phyloP scores from a whole-genome alignment of 2,113 vertebrate species.

The Alligator sinensis region DNA sequence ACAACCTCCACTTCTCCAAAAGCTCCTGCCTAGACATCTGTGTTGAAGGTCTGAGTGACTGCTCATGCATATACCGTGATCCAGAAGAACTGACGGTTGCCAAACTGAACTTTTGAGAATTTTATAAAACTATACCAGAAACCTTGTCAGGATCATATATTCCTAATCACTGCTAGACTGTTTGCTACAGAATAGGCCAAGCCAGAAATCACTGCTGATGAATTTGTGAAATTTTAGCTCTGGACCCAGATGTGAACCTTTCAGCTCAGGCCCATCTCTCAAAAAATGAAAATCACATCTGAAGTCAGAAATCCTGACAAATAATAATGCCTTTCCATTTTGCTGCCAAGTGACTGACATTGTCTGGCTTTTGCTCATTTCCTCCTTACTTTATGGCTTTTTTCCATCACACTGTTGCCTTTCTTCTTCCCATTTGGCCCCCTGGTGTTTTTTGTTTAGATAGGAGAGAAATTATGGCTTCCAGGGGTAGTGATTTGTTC shows the following conservation, averaged over 20 bases:
- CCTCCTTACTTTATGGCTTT: background rate
- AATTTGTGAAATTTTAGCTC: rapidly evolving
- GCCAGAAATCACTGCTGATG: background rate
- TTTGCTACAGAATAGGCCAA: background rate
- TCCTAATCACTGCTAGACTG: background rate
- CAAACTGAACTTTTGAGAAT: background rate
- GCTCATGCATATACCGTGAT: too few relatives aligned
- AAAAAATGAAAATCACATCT: background rate
- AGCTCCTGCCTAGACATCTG: too few relatives aligned
- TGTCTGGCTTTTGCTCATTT: background rate
- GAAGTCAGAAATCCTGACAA: background rate
- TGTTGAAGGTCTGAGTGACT: too few relatives aligned
- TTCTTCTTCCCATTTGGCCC: background rate
- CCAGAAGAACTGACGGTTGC: too few relatives aligned
- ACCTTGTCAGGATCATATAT: background rate
- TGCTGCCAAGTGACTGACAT: background rate
- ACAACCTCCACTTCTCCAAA: too few relatives aligned
- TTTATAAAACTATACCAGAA: background rate
- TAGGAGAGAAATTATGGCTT: background rate
- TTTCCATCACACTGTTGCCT: background rate
- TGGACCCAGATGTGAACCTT: background rate
- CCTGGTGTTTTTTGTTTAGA: background rate
- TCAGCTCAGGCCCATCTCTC: background rate
- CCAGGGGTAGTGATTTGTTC: background rate
- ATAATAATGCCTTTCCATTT: background rate